These are phyloP conservation scores for Aramus guarauna DNA, from an alignment of 2,113 vertebrate species.

Conservation along the genomic window DNA sequence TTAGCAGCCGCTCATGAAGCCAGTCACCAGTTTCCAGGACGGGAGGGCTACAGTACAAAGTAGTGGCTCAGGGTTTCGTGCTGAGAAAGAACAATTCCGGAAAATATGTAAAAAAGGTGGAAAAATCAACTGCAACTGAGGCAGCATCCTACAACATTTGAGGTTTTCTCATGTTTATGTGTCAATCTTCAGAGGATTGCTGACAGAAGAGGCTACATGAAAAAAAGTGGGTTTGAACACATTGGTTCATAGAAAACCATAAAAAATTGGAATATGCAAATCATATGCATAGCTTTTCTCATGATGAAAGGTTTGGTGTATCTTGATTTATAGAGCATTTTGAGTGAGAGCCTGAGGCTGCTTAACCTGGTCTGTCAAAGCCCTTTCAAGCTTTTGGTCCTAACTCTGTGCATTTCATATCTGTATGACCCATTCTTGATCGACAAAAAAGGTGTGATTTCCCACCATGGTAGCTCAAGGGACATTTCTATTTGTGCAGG, in stretches of 20 bases:
- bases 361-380: neutral
- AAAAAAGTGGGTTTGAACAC: neutral
- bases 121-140: neutral
- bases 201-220: neutral
- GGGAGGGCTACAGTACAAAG: fast-evolving
- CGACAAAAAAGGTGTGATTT: neutral
- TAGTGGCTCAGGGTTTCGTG: neutral
- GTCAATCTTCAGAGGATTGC: neutral
- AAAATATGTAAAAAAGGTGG: neutral
- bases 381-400: neutral
- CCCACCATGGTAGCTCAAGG: fast-evolving
- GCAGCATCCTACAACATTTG: neutral
- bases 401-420: neutral
- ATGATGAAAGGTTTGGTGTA: neutral
- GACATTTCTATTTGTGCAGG: neutral
- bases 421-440: neutral
- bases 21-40: neutral
- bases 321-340: neutral
- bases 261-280: neutral
- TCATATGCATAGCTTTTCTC: neutral
- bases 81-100: neutral
- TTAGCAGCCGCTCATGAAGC: neutral
- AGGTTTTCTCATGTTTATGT: neutral
- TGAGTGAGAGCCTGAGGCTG: neutral
- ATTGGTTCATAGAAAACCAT: neutral